Base-by-base conservation (phyloP, 2,888 invertebrate species). In the Hesperia comma region DNA sequence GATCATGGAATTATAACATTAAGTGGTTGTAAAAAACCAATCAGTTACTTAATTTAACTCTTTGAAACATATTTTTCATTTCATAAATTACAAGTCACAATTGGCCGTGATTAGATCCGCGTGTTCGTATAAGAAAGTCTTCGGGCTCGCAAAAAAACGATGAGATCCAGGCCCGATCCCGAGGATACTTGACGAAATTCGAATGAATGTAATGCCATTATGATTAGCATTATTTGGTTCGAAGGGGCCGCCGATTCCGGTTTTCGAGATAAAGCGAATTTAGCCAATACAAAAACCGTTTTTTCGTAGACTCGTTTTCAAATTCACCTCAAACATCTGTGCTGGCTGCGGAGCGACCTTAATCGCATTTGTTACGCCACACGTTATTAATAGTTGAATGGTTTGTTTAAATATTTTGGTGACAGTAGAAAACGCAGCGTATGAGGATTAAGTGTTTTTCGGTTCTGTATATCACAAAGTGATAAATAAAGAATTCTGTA, bases 191-290 rank as follows among this genome's bases (percentile, higher is more conserved):
- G 85, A 91, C 85, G 86, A 88, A 86, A 88, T 88, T 85, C 88
- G 88, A 90, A 90, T 90, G 88, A 90, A 90, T 88, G 90, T 92
- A 92, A 90, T 92, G 86, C 87, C 84, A 90, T 92, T 92, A 91
- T 87, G 90, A 92, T 92, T 92, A 92, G 91, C 90, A 90, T 91
- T 90, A 91, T 90, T 89, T 84, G 80, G 78, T 76, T 75, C 79
- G 82, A 80, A 89, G 90, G 90, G 88, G 85, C 86, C 81, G 82
- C 77, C 78, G 84, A 91, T 90, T 89, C 91, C 89, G 88, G 92
- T 92, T 91, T 92, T 82, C 83, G 79, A 84, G 84, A 89, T 90
- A 90, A 89, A 90, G 81, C 82, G 86, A 87, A 88, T 87, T 90
- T 87, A 76, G 83, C 81, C 82, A 84, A 81, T 85, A 89, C 88